Percentiles rank a stretch among this genome's conserved stretches.
phyloP scores from a whole-genome alignment of 2,797 vertebrate species.

The Brotula barbata region DNA sequence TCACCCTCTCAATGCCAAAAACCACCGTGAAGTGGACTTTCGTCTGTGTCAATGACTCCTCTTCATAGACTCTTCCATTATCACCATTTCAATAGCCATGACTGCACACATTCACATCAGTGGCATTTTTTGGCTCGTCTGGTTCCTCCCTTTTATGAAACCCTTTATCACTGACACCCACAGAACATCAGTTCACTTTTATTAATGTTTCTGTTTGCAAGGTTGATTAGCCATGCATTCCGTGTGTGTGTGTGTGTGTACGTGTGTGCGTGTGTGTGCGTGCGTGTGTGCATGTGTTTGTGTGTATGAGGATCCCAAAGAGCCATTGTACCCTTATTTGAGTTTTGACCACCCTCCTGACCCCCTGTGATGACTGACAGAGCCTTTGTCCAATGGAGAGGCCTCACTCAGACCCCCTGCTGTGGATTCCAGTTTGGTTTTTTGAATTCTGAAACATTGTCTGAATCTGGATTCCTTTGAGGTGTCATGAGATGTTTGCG shows the following conservation, averaged over 20 bases:
- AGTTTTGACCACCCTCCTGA: conserved; percentile 72
- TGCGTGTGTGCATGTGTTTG: conserved; percentile 6
- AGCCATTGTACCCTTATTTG: conserved; percentile 64
- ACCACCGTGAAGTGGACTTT: conserved; percentile 70
- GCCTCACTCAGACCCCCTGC: conserved; percentile 52
- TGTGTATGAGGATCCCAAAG: conserved; percentile 41
- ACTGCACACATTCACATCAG: conserved; percentile 62
- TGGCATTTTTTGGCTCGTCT: conserved; percentile 58
- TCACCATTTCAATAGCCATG: conserved; percentile 60
- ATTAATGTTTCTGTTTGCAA: conserved; percentile 53
- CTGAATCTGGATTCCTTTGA: conserved; percentile 44
- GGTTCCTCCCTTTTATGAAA: conserved; percentile 59
- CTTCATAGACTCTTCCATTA: conserved; percentile 70
- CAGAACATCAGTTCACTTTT: conserved; percentile 70
- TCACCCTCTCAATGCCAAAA: conserved; percentile 64
- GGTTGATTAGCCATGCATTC: conserved; percentile 77
- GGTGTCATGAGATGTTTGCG: conserved; percentile 39
- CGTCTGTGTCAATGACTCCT: conserved; percentile 72
- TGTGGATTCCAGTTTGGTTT: conserved; percentile 47
- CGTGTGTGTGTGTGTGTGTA: conserved; percentile 32
- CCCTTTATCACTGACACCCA: conserved; percentile 62
- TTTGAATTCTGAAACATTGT: conserved; percentile 39
- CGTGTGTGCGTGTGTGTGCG: conserved; percentile 15
- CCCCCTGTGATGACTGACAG: conserved; percentile 69
- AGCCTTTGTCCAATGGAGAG: conserved; percentile 66